Evolutionary conservation across 2,888 invertebrate genomes (phyloP), one percentile per base, ranked within the genome.

Genomic region (Leucophenga maculata): DNA sequence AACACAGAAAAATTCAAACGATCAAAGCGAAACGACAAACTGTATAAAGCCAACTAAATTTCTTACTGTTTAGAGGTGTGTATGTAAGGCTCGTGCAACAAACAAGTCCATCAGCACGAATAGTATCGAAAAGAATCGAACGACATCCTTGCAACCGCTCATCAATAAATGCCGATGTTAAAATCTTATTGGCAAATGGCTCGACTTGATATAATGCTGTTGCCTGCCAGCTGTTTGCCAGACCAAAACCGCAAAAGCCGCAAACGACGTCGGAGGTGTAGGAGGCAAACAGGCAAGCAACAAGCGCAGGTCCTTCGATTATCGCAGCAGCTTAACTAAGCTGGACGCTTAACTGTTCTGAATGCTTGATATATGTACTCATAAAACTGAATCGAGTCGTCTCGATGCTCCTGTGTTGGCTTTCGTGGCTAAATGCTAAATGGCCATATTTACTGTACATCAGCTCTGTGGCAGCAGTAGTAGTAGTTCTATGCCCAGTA

Each of bases 391-490:
- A 39, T 11, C 39, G 39, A 39, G 11, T 6, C 39, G n/a, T n/a
- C n/a, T n/a, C 4, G 26, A 2, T 39, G 39, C 8, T 50, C 16
- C 16, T 50, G 50, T 50, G 50, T 18, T 18, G 18, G 74, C 71
- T 70, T 26, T 32, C 32, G 32, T 59, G 59, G 59, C 32, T 59
- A 59, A 59, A 59, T 59, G 69, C 72, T 68, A 72, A 80, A 78
- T 74, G 77, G 71, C 68, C 74, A 67, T 72, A 75, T 78, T 74
- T 71, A 70, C 70, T 69, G 65, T 60, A 59, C n/a, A 14, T 59
- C 59, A 59, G 59, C 59, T 32, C 26, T 32, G n/a, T n/a, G 59
- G 6, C 65, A 57, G 48, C 65, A 55, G 55, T 31, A 48, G 60
- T 26, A n/a, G 11, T 50, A 46, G 60, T 39, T 64, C 46, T 59